These are phyloP conservation scores for Scolanthus callimorphus DNA, from an alignment of 92 coral and sea anemone species.

Conservation along the genomic window DNA sequence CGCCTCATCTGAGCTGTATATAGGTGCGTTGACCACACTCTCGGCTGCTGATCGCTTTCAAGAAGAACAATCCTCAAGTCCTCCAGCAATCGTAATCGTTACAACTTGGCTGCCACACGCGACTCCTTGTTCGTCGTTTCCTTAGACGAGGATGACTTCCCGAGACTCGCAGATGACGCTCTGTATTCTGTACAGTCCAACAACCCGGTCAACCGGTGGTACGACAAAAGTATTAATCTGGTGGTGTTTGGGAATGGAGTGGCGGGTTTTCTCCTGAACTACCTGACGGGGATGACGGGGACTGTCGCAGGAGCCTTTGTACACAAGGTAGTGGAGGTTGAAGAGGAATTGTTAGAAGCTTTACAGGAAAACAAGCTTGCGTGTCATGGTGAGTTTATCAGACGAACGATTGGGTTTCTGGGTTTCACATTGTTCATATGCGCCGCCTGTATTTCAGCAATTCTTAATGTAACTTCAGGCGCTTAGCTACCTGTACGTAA, in stretches of 20 bases:
- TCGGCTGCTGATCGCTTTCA: constrained; percentile 24
- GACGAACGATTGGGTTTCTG: no score
- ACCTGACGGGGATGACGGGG: constrained; percentile 50
- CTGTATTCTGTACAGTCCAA: constrained; percentile 38
- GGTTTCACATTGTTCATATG: no score
- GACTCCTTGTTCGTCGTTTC: constrained; percentile 49
- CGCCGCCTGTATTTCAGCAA: no score
- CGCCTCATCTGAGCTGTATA: background rate
- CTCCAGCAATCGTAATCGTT: constrained; percentile 22
- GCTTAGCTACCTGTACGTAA: no score
- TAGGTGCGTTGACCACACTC: constrained; percentile 30
- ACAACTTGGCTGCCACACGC: constrained; percentile 29
- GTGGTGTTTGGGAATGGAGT: constrained; percentile 54
- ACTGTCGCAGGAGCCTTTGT: constrained; percentile 29
- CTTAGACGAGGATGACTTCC: constrained; percentile 37
- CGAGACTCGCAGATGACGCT: constrained; percentile 33
- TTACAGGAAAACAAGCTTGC: constrained; percentile 14
- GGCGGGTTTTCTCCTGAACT: constrained; percentile 56
- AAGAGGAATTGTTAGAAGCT: constrained; percentile 18
- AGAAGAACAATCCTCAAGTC: constrained; percentile 33
- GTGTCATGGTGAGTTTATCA: constrained; percentile 34
- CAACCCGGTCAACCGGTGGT: constrained; percentile 51
- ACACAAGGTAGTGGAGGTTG: constrained; percentile 20
- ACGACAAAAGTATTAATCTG: constrained; percentile 39
- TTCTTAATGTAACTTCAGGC: no score